Conservation (phyloP, 2,797 vertebrate species). For the Phalanger gymnotis region DNA sequence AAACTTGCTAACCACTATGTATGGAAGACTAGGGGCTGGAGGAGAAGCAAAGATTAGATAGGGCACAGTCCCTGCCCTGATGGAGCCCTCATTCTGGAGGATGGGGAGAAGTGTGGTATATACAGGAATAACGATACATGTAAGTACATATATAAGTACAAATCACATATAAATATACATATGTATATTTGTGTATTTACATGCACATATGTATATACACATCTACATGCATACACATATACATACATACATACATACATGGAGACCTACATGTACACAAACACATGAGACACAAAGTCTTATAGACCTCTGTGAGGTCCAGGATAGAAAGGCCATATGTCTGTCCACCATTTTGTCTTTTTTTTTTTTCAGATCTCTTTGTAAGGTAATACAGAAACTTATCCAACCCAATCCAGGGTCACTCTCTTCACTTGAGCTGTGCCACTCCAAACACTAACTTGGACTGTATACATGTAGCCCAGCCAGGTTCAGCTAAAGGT, state of each 20-base stretch:
- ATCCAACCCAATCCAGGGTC: neutral
- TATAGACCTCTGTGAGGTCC: neutral
- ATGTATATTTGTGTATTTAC: no score
- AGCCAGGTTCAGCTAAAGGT: neutral
- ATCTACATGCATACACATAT: no score
- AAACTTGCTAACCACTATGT: neutral
- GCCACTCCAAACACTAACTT: neutral
- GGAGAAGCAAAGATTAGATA: neutral
- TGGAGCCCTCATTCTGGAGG: neutral
- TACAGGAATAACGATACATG: neutral
- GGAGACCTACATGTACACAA: neutral
- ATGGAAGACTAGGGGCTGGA: neutral
- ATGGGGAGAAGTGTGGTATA: neutral
- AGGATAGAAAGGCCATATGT: neutral
- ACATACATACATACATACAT: no score
- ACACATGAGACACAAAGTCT: neutral
- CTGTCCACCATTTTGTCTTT: neutral
- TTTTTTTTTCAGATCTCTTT: neutral
- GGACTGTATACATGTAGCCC: neutral
- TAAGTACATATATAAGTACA: neutral
- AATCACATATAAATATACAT: no score
- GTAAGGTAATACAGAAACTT: neutral
- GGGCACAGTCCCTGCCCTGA: neutral
- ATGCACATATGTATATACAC: no score
- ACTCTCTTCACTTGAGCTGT: neutral